These are phyloP conservation scores for Stenodema calcarata DNA, from an alignment of 2,888 invertebrate species.

Conservation along the genomic window DNA sequence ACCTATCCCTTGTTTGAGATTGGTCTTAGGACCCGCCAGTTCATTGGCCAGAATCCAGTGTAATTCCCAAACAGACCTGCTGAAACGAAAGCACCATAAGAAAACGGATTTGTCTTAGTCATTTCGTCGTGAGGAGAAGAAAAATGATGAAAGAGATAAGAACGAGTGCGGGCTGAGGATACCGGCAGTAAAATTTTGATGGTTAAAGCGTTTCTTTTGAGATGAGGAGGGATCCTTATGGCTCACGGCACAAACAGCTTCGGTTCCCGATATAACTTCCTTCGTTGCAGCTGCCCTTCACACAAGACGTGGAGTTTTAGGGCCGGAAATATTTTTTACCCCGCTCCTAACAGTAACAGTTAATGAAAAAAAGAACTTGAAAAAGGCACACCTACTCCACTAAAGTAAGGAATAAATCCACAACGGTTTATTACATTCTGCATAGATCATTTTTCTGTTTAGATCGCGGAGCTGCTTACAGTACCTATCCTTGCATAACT, in stretches of 20 bases:
- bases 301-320: neutral
- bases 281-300: conserved; percentile 13
- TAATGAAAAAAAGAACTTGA: neutral
- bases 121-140: neutral
- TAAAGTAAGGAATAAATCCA: no score
- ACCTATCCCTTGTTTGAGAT: neutral
- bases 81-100: neutral
- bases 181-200: neutral
- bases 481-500: no score
- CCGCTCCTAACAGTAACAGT: neutral
- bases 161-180: neutral
- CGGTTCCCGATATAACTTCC: conserved; percentile 20
- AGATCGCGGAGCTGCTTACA: no score
- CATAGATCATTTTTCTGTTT: no score
- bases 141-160: neutral
- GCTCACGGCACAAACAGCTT: neutral
- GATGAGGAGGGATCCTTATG: neutral
- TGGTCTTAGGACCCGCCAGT: neutral
- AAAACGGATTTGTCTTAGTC: neutral
- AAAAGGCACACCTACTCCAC: no score
- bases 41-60: neutral
- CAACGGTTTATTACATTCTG: no score
- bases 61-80: neutral
- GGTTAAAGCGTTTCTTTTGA: neutral
- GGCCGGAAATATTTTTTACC: conserved; percentile 29